Conservation (phyloP, 2,797 vertebrate genomes). For the Sebastes matsubarae region DNA sequence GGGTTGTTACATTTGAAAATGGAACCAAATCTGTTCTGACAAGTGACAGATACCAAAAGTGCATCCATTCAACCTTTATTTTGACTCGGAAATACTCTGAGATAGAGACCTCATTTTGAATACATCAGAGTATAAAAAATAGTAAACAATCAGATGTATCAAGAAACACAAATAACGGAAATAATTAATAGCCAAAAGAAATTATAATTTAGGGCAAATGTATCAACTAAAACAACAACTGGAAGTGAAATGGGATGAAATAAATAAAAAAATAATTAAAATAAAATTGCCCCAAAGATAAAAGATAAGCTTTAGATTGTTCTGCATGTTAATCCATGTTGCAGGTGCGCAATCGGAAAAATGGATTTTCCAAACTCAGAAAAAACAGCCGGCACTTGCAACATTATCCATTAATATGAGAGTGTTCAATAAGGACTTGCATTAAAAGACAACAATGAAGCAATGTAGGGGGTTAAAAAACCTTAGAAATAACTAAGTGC, state of each 20-base stretch:
- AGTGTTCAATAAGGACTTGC: too few relatives aligned
- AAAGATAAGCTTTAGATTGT: background rate
- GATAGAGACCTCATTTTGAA: background rate
- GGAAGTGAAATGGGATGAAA: background rate
- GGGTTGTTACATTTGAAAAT: background rate
- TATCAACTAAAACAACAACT: background rate
- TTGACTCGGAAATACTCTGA: background rate
- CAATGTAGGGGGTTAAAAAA: background rate
- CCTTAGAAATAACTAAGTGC: background rate
- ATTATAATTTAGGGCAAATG: background rate
- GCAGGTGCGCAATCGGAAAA: background rate
- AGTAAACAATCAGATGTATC: too few relatives aligned
- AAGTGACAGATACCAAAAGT: background rate
- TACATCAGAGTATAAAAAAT: background rate
- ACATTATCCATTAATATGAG: too few relatives aligned
- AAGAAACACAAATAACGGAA: background rate
- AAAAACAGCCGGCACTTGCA: too few relatives aligned
- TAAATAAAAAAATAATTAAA: background rate
- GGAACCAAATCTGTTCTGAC: background rate
- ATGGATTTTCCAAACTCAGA: too few relatives aligned
- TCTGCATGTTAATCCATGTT: background rate
- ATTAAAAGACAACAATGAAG: background rate
- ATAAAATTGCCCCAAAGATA: background rate
- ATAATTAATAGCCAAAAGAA: background rate
- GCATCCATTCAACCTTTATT: background rate